Percentiles rank a stretch among this genome's conserved stretches.
Evolutionary conservation across 2,888 invertebrate genomes (phyloP).

Genomic region (Drosophila peninsularis): DNA sequence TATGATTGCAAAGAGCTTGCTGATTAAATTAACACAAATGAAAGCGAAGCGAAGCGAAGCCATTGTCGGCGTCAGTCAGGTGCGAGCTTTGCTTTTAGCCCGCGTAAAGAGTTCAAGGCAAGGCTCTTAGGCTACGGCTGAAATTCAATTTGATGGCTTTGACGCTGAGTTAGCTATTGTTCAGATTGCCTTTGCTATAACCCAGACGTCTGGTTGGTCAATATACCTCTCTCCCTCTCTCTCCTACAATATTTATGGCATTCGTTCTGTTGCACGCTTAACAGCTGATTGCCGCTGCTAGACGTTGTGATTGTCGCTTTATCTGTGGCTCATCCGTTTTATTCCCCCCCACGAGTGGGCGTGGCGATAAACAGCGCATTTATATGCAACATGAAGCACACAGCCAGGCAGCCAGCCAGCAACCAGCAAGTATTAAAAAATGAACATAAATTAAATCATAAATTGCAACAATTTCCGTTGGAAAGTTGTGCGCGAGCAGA

Average conservation of each 20-base stretch:
- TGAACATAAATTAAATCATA: slow-evolving; percentile 79
- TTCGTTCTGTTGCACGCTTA: slow-evolving; percentile 15
- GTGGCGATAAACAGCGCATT: slow-evolving; percentile 70
- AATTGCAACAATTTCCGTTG: slow-evolving; percentile 75
- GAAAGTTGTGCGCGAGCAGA: slow-evolving; percentile 48
- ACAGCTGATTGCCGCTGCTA: slow-evolving; percentile 47
- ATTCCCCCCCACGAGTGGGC: slow-evolving; percentile 27
- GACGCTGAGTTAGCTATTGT: too few species aligned
- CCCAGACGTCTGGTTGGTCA: too few species aligned
- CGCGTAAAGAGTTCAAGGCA: background rate
- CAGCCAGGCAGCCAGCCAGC: slow-evolving; percentile 13
- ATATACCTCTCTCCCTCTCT: background rate
- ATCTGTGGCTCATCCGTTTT: slow-evolving; percentile 33
- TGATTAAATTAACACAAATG: slow-evolving; percentile 1
- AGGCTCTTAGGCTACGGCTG: background rate
- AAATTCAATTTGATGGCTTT: background rate
- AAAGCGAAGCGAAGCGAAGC: background rate
- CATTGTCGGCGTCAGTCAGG: background rate
- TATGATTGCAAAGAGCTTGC: slow-evolving; percentile 5
- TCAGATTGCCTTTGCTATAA: too few species aligned
- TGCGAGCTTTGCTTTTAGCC: background rate
- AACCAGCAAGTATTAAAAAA: slow-evolving; percentile 59
- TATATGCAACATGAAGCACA: slow-evolving; percentile 67
- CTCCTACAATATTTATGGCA: slow-evolving; percentile 20
- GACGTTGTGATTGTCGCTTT: slow-evolving; percentile 59